Evolutionary conservation across 1,140 invertebrate species (phyloP), one percentile per base, ranked within the genome.

Genomic region (Agrypnia vestita): DNA sequence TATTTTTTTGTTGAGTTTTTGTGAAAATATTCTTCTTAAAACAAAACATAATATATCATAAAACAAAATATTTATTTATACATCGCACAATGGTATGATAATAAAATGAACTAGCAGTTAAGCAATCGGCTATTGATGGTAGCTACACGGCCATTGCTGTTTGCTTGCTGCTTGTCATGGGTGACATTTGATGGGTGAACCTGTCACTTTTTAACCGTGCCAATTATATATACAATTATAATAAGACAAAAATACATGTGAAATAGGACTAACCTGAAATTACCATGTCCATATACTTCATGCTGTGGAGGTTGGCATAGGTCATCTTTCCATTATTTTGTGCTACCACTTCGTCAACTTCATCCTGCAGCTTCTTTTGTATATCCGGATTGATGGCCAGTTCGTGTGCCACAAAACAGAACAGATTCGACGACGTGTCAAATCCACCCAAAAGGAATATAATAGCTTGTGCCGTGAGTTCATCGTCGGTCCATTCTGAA

Each of bases 331-430:
- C 86, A 0, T 84, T 82, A 64, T 12, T 78, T 49, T 19, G 81
- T 13, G 21, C 81, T 71, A 0, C 17, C 4, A 86, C 84, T 51
- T 86, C 81, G 15, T 90, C 85, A 17, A 94, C 90, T 86, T 94
- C 93, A 61, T 91, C 85, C 62, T 88, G 88, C 1, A 94, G 82
- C 82, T 87, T 90, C 15, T 90, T 85, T 83, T 94, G 93, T 19
- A 92, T 85, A 19, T 93, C 90, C 17, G 90, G 89, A 86, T 94
- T 88, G 43, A 86, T 85, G 15, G 92, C 91, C 8, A 95, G 83
- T 46, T 89, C 86, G 55, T 92, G 91, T 0, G 89, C 81, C 0
- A 87, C 82, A 74, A 91, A 91, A 43, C 88, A 86, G 73, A 94
- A 86, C 0, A 91, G 83, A 11, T 87, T 88, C 0, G 92, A 89